A percentile compares a stretch with the other conserved stretches of the same genome.
Conservation (phyloP, 2,888 invertebrate genomes). For the Rhaphigaster nebulosa region DNA sequence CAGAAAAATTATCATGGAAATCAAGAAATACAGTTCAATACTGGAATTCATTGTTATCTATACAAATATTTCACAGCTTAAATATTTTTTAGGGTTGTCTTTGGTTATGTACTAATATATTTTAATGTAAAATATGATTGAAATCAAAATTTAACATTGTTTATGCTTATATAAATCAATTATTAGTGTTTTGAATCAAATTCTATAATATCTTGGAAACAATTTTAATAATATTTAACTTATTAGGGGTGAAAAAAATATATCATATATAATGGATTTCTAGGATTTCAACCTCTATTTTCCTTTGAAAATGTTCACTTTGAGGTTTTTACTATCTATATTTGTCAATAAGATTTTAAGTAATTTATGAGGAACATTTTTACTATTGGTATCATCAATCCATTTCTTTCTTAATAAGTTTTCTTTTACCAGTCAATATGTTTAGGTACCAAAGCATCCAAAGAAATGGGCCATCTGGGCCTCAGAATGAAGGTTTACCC, state of each 20-base stretch:
- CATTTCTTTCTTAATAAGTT: not conserved
- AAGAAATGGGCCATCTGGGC: conserved; percentile 74
- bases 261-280: too few relatives aligned
- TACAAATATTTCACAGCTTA: not conserved
- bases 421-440: not conserved
- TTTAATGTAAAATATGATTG: not conserved
- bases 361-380: not conserved
- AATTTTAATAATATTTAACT: too few relatives aligned
- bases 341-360: not conserved
- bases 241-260: too few relatives aligned
- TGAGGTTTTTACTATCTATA: not conserved
- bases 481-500: conserved; percentile 73
- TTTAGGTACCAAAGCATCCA: conserved; percentile 67
- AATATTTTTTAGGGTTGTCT: not conserved
- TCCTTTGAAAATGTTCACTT: too few relatives aligned
- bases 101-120: not conserved
- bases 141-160: not conserved
- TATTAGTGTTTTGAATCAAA: not conserved
- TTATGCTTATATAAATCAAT: not conserved
- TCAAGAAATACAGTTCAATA: not conserved
- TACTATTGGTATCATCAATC: too few relatives aligned
- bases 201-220: too few relatives aligned
- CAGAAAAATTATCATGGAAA: not conserved
- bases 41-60: not conserved
- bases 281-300: too few relatives aligned